Evolutionary conservation across 1,140 invertebrate species (phyloP), one percentile per base, ranked within the genome.

Genomic region (Brachionus asplanchnoidis): DNA sequence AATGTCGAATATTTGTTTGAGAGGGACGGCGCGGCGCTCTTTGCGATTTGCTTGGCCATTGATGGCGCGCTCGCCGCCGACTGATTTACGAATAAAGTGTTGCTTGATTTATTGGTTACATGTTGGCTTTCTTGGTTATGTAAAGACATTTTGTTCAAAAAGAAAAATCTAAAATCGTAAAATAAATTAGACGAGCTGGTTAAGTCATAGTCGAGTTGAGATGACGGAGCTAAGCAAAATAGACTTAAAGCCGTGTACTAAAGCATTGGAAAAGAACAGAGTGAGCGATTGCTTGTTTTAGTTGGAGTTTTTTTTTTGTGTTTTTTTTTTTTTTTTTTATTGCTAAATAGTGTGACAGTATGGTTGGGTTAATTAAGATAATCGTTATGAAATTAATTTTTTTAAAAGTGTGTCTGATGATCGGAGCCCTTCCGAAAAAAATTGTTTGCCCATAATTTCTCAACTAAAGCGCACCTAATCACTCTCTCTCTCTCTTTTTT

Each of bases 131-230:
- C 73, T 77, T 77, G 73, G 42, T 28, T 77, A 77, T 73, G 68
- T 73, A 77, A 77, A 77, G 73, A 77, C 73, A 77, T 77, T 77
- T 77, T 77, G 32, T 77, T 50, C 50, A 50, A 77, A 77, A 77
- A 77, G 42, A 23, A 50, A 77, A 26, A 20, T 42, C 17, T 40
- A 73, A 73, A 36, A 73, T 36, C 6, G 6, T 0, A 36, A 36
- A 36, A 36, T 36, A 7, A 73, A 73, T 20, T 42, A 40, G 66
- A 70, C n/a, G n/a, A n/a, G 32, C n/a, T 26, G 17, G 17, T 60
- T 17, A 73, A 73, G 32, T 68, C 32, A 68, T 68, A 68, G 32
- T 68, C 66, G 32, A 28, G 12, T 68, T 32, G 66, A 68, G 11
- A 68, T 40, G 26, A 32, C 66, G 26, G 66, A 68, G 32, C 32